Evolutionary conservation across 1,140 invertebrate species (phyloP).

Genomic region (Bacillus rossius): DNA sequence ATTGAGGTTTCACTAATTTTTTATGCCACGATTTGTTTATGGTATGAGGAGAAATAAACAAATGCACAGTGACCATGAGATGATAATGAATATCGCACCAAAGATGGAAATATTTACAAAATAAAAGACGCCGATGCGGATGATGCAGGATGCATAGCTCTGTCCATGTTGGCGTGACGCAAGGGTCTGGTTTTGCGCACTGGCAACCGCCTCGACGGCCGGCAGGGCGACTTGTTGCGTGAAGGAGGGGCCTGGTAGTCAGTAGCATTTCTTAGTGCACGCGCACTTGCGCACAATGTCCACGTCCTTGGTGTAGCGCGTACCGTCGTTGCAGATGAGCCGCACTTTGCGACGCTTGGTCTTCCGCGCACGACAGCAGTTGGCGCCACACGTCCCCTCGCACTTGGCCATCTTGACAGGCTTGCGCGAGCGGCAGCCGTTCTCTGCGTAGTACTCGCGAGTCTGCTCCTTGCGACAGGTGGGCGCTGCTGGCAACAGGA

Average conservation of each 20-base stretch:
- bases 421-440: constrained; percentile 80
- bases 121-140: constrained; percentile 19
- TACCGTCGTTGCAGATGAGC: constrained; percentile 87
- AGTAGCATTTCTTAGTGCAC: constrained; percentile 78
- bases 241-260: constrained; percentile 36
- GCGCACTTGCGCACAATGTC: constrained; percentile 93
- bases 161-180: background rate
- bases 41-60: constrained; percentile 24
- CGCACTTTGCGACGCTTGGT: constrained; percentile 90
- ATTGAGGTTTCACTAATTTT: background rate
- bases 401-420: constrained; percentile 87
- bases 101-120: constrained; percentile 32
- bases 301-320: constrained; percentile 90
- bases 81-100: constrained; percentile 28
- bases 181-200: too few relatives aligned
- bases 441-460: constrained; percentile 84
- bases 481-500: constrained; percentile 49
- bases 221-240: constrained; percentile 2
- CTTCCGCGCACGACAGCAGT: constrained; percentile 83
- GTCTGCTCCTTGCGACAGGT: constrained; percentile 86
- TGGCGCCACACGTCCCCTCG: constrained; percentile 59
- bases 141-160: constrained; percentile 1
- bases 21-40: background rate
- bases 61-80: constrained; percentile 29
- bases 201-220: constrained; percentile 2